Evolutionary conservation across 2,113 vertebrate species (phyloP).

Genomic region (Chloropsis hardwickii): DNA sequence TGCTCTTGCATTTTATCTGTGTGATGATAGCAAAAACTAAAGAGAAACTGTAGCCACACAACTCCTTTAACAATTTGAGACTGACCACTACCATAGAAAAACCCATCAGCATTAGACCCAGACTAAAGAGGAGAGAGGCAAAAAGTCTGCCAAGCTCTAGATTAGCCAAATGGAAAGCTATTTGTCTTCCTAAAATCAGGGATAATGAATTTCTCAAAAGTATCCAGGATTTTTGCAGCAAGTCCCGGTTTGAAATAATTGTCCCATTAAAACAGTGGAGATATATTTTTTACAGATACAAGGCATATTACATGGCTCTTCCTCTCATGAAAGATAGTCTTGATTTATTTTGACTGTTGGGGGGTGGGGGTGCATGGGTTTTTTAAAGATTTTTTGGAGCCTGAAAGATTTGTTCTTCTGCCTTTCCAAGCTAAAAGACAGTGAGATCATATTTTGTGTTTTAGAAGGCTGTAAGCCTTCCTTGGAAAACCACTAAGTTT

Average conservation of each 20-base stretch:
- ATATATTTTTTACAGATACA: background rate
- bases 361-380: rapidly evolving
- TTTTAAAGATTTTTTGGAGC: background rate
- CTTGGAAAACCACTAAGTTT: background rate
- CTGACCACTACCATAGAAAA: background rate
- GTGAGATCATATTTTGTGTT: background rate
- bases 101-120: rapidly evolving
- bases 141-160: background rate
- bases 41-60: background rate
- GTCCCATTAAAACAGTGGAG: background rate
- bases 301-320: background rate
- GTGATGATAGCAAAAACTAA: background rate
- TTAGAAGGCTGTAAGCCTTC: background rate
- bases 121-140: background rate
- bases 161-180: background rate
- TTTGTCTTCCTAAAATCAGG: background rate
- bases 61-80: background rate
- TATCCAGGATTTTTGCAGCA: background rate
- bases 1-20: background rate
- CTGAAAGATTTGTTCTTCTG: background rate
- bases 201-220: background rate
- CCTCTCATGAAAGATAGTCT: background rate
- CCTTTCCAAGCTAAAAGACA: background rate
- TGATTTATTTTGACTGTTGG: background rate
- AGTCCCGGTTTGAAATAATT: background rate